Evolutionary conservation across 1,140 invertebrate genomes (phyloP), one percentile per base, ranked within the genome.

Genomic region (Macrocentrus cingulum): DNA sequence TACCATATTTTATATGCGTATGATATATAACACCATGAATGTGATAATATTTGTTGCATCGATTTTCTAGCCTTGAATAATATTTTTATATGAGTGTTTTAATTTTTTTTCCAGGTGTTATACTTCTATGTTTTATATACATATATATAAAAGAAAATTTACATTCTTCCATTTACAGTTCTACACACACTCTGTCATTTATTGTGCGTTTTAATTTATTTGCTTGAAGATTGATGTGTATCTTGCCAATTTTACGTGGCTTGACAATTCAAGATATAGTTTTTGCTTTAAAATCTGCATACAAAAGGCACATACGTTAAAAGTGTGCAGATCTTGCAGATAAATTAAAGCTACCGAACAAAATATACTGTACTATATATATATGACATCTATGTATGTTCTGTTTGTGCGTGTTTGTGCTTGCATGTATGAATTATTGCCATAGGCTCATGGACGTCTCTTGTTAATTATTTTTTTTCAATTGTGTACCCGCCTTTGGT

Each of bases 361-460:
- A 63, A 23, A 63, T 58, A 69, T 67, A 63, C 65, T 72, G 61
- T 74, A 68, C 60, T 55, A n/a, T 74, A 66, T 56, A 66, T 46
- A 55, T 60, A 62, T 64, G 56, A 67, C 63, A 65, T 65, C 23
- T 62, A 60, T 68, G 58, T 66, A 64, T 59, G 63, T 66, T 64
- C 16, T 56, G 63, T 66, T 69, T 66, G 53, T 69, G 75, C 71
- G 69, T 75, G 75, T 76, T 74, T 77, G 71, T 77, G 75, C 72
- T 77, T 77, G 77, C 75, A 79, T 79, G 75, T 71, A 68, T 77
- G 75, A 76, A 68, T 64, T 75, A 74, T n/a, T 73, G 67, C 68
- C 63, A 67, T 75, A 76, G 72, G 68, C 71, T 72, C 66, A 67
- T 46, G 45, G 39, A 53, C 39, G 52, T 60, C 49, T 44, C 44